Evolutionary conservation across 2,113 vertebrate species (phyloP), one percentile per base, ranked within the genome.

Genomic region (Paracanthobrama guichenoti): DNA sequence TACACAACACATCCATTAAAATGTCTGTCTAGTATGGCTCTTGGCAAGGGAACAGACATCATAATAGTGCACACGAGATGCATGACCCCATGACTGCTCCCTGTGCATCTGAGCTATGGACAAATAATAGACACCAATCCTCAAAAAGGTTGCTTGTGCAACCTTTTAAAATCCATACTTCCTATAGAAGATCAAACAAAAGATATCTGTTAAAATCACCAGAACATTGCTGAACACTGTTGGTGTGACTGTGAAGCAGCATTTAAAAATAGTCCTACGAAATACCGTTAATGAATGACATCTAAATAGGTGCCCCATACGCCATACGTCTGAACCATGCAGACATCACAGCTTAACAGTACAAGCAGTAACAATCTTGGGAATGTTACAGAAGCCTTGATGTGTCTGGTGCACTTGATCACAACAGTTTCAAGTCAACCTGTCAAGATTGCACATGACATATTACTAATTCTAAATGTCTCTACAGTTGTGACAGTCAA

Each of bases 1-100:
- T 92, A 94, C 91, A 92, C 92, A 92, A 91, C 92, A 89, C 91
- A 92, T 90, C 89, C 85, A 91, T 82, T 82, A 57, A 91, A 90
- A 92, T 91, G 90, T 91, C 91, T 87, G 88, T 89, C 91, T 90
- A 89, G 90, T 92, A 91, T 87, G 85, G 88, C 50, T 85, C 82
- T 91, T 92, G 90, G 91, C 90, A 88, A 86, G 64, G 6, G 84
- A 86, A 84, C 89, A 86, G 82, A 81, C 84, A 86, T 88, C 87
- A 79, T 90, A 88, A 88, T 88, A 85, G 88, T 84, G 84, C 79
- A 85, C 88, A 88, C 86, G 81, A 91, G 88, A 90, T 79, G 83
- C 85, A 86, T 88, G 85, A 91, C 57, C 86, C 74, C 86, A 46
- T 42, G 31, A 46, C 64, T 81, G 76, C 87, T 88, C 88, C 80